Evolutionary conservation across 1,140 invertebrate genomes (phyloP), one percentile per base, ranked within the genome.

Genomic region (Arctopsyche grandis): DNA sequence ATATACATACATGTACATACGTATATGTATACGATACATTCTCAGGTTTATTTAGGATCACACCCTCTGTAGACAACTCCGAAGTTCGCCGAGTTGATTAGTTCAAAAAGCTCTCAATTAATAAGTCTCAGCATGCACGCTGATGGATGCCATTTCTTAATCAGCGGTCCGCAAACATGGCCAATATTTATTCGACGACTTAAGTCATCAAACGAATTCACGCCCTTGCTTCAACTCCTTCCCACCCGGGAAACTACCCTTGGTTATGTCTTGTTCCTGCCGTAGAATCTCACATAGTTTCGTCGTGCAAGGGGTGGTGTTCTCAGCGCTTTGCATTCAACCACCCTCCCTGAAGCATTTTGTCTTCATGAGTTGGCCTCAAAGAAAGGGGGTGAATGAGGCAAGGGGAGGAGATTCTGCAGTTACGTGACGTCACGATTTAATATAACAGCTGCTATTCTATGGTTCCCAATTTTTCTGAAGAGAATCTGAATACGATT

Each of bases 371-470:
- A 70, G 9, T 12, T 14, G 16, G 48, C 16, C 48, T 52, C 19
- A 9, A 44, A 14, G 69, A 19, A 14, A 14, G 22, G 69, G 7
- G 21, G 5, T 69, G 44, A 46, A 46, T 12, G 44, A 38, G 29
- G 29, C 7, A 38, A 4, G 29, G 1, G 3, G 29, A 38, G 29
- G 29, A 38, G 29, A 38, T 38, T 38, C 29, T 38, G 29, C 29
- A 38, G 29, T 38, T 70, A 70, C 69, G 69, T 70, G 69, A 70
- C n/a, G 69, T 70, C 69, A 70, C 69, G 12, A 29, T 44, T 70
- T 70, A 70, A 70, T 70, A 44, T 44, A 70, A 70, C 26, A 26
- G 9, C 14, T 26, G 24, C 69, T 3, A 12, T 16, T 12, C n/a
- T 66, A 5, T 5, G 60, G 60, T 22, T 66, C 19, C 12, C 60